Conservation (phyloP, 2,113 vertebrate species). For the Calypte anna region DNA sequence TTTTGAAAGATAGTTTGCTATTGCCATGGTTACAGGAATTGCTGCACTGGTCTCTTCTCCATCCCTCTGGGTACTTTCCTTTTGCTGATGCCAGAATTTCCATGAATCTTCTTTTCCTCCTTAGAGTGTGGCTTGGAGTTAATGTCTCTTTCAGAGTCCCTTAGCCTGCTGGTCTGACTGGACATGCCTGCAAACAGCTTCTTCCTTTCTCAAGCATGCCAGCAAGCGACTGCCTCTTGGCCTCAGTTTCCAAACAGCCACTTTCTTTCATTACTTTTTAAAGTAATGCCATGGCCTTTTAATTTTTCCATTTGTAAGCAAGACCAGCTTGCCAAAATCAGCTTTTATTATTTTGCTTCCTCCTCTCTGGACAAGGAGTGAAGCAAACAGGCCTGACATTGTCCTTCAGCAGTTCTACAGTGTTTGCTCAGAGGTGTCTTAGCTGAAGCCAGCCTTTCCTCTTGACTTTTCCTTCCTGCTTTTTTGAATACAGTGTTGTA, state of each 20-base stretch:
- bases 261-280: conserved; percentile 4
- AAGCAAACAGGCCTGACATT: conserved; percentile 1
- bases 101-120: neutral
- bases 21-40: neutral
- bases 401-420: neutral
- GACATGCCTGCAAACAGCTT: neutral
- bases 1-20: neutral
- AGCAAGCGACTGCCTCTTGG: neutral
- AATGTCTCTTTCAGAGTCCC: neutral
- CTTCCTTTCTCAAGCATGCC: neutral
- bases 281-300: neutral
- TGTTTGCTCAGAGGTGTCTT: neutral
- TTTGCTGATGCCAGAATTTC: neutral
- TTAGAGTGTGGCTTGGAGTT: neutral
- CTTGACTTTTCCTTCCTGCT: neutral
- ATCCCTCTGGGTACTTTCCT: neutral
- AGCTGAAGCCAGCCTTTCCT: neutral
- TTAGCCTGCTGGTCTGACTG: neutral
- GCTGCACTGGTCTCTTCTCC: neutral
- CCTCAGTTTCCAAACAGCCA: neutral
- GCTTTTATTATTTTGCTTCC: conserved; percentile 27
- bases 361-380: neutral
- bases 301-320: conserved; percentile 18
- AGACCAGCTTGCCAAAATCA: conserved; percentile 30
- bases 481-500: neutral